Conservation (phyloP, 53 echinoderm and acorn worm genomes). For the Zoroaster sp. region DNA sequence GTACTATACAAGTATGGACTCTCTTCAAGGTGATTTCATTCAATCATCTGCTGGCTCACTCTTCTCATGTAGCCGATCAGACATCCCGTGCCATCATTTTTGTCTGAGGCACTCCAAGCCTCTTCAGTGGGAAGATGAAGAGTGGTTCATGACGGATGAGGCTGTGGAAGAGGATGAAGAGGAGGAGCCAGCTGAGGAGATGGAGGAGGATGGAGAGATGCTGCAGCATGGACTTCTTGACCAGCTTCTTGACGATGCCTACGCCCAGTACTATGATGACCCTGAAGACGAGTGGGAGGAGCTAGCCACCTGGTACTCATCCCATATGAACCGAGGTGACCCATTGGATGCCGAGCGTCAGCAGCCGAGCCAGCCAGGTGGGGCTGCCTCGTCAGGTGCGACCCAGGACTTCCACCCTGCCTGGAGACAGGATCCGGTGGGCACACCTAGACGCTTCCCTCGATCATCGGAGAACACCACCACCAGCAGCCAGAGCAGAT, state of each 20-base stretch:
- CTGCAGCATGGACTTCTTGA: not conserved
- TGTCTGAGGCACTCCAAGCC: slow-evolving; percentile 34
- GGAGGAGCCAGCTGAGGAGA: not conserved
- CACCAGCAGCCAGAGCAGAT: not conserved
- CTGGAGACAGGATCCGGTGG: not conserved
- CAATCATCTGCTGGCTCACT: not conserved
- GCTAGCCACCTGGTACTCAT: slow-evolving; percentile 14
- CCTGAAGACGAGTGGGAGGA: slow-evolving; percentile 46
- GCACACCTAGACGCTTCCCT: not conserved
- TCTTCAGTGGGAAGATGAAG: slow-evolving; percentile 4
- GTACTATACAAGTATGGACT: not conserved
- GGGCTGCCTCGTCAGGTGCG: not conserved
- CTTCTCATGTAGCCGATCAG: slow-evolving; percentile 19
- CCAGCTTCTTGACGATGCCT: slow-evolving; percentile 37
- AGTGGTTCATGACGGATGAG: slow-evolving; percentile 47
- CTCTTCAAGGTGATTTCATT: not conserved
- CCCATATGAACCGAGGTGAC: not conserved
- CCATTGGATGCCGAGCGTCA: not conserved
- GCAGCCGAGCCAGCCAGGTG: not conserved
- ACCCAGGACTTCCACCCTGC: slow-evolving; percentile 11
- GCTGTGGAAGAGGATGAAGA: not conserved
- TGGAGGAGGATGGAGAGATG: not conserved
- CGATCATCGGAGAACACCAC: not conserved
- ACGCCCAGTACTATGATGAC: slow-evolving; percentile 28
- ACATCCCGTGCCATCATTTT: slow-evolving; percentile 26